Evolutionary conservation across 2,797 vertebrate genomes (phyloP), one percentile per base, ranked within the genome.

Genomic region (Alexandromys oeconomus): DNA sequence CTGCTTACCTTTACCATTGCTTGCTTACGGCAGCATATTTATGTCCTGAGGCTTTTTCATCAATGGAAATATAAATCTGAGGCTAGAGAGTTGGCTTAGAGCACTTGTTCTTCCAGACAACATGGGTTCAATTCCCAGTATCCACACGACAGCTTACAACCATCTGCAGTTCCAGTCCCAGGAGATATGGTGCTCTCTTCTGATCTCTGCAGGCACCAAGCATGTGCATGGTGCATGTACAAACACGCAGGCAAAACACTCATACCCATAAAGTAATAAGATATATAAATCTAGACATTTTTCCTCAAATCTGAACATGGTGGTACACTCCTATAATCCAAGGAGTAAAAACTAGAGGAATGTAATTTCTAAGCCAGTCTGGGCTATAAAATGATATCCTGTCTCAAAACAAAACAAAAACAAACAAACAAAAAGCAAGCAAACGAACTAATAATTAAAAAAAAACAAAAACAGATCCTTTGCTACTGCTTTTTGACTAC

Each of bases 401-500:
- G 5, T 29, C n/a, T 57, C 14, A 31, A 57, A 57, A 57, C 57
- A 57, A 21, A 19, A 57, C 17, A 34, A 67, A 67, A 43, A 27
- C 48, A 51, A 48, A 48, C 57, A 82, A 67, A 48, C n/a, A 81
- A 82, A 51, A 40, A 67, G 46, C 11, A n/a, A n/a, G 6, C 34
- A 69, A 15, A 23, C 13, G 37, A 59, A 59, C 34, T 37, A 86
- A 37, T 51, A 43, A 31, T 59, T 23, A 34, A 48, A 87, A 54
- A 46, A 21, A 59, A 59, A 57, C n/a, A 57, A 21, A 8, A 59
- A 2, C 57, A 59, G 57, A 37, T n/a, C n/a, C 71, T 69, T 86
- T 69, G 69, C n/a, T 92, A 74, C 59, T 88, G 11, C 3, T 59
- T 89, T 91, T 94, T 89, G 74, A 21, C 54, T 90, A 85, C 25